Percentiles rank a stretch among this genome's conserved stretches.
Conservation (phyloP, 2,888 invertebrate species). For the Allophyes oxyacanthae region DNA sequence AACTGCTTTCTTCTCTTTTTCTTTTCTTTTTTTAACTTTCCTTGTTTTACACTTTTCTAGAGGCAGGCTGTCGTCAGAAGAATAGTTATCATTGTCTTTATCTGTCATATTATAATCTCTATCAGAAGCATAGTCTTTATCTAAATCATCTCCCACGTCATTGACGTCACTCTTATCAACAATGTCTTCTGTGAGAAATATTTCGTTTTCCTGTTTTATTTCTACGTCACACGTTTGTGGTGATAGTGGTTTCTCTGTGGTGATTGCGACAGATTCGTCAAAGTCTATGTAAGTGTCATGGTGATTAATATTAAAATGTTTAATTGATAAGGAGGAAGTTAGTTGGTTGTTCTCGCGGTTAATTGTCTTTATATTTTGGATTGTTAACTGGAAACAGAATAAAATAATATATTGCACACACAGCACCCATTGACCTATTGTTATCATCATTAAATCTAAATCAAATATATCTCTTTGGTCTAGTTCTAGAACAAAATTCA, state of each 20-base stretch:
- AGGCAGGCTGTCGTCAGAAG: constrained; percentile 73
- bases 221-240: constrained; percentile 39
- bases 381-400: constrained; percentile 67
- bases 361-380: constrained; percentile 66
- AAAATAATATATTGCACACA: no score
- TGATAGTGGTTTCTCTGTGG: constrained; percentile 13
- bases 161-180: constrained; percentile 28
- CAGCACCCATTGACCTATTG: no score
- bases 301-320: constrained; percentile 56
- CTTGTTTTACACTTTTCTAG: constrained; percentile 63
- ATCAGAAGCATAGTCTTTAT: constrained; percentile 23
- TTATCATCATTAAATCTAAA: no score
- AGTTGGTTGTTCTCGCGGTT: constrained; percentile 65
- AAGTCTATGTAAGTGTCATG: constrained; percentile 57
- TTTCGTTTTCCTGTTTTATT: constrained; percentile 57
- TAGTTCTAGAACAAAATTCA: no score
- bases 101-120: constrained; percentile 37
- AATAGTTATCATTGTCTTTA: constrained; percentile 56
- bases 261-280: not conserved
- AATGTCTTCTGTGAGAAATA: constrained; percentile 49
- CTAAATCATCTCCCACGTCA: constrained; percentile 19
- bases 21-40: constrained; percentile 44
- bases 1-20: constrained; percentile 9
- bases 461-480: no score
- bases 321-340: constrained; percentile 52